Percentiles rank a stretch among this genome's conserved stretches.
Conservation (phyloP, 2,888 invertebrate species). For the Latrodectus hesperus region DNA sequence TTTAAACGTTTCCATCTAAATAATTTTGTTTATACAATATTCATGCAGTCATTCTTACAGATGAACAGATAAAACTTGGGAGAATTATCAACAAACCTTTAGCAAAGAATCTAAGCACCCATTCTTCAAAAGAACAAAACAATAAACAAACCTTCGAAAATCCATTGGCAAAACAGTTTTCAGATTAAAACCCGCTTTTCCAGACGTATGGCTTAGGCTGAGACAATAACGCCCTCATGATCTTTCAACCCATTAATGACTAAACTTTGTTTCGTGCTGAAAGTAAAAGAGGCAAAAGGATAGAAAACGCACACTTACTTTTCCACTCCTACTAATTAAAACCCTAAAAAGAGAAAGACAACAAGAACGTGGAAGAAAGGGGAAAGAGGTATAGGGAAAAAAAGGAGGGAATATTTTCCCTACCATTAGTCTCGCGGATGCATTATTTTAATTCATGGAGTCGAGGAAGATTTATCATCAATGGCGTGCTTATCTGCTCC, state of each 20-base stretch:
- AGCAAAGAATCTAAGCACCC: too few relatives aligned
- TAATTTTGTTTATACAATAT: too few relatives aligned
- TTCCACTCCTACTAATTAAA: conserved; percentile 62
- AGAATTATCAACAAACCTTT: too few relatives aligned
- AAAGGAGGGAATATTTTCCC: conserved; percentile 58
- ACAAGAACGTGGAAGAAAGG: not conserved
- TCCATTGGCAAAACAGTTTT: too few relatives aligned
- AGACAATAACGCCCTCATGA: not conserved
- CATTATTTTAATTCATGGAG: conserved; percentile 66
- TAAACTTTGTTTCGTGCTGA: conserved; percentile 11
- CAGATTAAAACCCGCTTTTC: too few relatives aligned
- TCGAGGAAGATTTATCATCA: conserved; percentile 64
- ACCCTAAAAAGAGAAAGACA: conserved; percentile 40
- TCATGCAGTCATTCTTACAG: too few relatives aligned
- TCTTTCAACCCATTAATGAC: conserved; percentile 37
- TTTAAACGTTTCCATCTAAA: too few relatives aligned
- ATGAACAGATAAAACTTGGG: too few relatives aligned
- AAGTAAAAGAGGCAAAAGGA: not conserved
- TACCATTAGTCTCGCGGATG: conserved; percentile 55
- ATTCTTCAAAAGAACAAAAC: too few relatives aligned
- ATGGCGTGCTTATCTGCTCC: conserved; percentile 9
- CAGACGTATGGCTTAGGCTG: too few relatives aligned
- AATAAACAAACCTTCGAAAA: too few relatives aligned
- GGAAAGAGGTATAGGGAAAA: not conserved
- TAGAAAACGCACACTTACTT: not conserved